A percentile compares a stretch with the other conserved stretches of the same genome.
These are phyloP conservation scores for Caenorhabditis wallacei DNA, from an alignment of 2,888 invertebrate species.

Conservation along the genomic window DNA sequence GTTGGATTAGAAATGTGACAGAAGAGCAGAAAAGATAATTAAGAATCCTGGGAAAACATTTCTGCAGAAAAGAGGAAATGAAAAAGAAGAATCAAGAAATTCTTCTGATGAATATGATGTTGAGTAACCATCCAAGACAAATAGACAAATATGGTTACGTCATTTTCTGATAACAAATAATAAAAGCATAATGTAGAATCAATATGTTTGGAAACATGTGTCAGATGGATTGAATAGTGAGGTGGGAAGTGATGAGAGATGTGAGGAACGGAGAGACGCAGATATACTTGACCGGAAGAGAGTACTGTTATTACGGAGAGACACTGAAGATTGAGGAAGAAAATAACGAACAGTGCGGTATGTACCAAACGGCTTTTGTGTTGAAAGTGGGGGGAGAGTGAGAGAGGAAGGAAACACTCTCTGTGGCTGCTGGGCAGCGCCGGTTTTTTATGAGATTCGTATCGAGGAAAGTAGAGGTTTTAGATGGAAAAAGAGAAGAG, in stretches of 20 bases:
- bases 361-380: constrained; percentile 59
- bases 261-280: constrained; percentile 35
- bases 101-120: too few relatives aligned
- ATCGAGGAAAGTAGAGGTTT: constrained; percentile 39
- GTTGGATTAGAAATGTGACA: not conserved
- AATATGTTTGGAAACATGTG: constrained; percentile 60
- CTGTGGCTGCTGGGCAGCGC: constrained; percentile 26
- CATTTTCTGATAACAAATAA: constrained; percentile 14
- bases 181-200: constrained; percentile 43
- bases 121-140: not conserved
- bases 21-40: constrained; percentile 16
- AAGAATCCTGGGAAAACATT: constrained; percentile 21
- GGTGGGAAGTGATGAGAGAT: constrained; percentile 48
- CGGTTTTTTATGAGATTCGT: constrained; percentile 53
- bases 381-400: constrained; percentile 22
- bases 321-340: constrained; percentile 21
- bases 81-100: not conserved
- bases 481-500: constrained; percentile 15
- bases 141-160: constrained; percentile 3
- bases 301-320: constrained; percentile 44
- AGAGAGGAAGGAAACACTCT: constrained; percentile 35
- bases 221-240: constrained; percentile 53
- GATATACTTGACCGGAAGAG: constrained; percentile 35
- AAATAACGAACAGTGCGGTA: constrained; percentile 32
- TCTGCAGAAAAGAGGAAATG: not conserved